Conservation (phyloP, 2,888 invertebrate genomes). For the Lutraria lutraria region DNA sequence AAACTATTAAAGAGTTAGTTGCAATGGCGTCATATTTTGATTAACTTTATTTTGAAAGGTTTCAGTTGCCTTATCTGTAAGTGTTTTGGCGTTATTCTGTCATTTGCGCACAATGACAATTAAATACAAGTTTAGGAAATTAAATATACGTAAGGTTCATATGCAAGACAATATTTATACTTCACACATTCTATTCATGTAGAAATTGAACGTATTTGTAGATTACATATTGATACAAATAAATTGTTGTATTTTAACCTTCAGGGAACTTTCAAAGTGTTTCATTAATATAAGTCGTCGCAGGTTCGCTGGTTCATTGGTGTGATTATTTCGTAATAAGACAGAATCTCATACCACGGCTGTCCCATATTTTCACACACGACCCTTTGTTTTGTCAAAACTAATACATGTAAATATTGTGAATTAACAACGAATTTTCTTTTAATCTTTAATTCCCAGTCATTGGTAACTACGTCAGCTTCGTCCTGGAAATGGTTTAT, state of each 20-base stretch:
- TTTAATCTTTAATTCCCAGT: no score
- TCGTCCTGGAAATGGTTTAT: no score
- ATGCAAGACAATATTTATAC: not conserved
- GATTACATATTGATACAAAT: constrained; percentile 13
- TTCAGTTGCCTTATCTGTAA: no score
- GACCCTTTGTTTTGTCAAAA: not conserved
- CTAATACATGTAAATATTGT: not conserved
- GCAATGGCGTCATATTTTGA: no score
- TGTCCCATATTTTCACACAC: not conserved
- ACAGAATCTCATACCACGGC: not conserved
- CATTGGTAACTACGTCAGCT: no score
- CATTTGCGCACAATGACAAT: no score
- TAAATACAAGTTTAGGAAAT: not conserved
- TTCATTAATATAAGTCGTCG: not conserved
- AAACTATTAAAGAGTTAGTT: no score
- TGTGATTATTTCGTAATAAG: not conserved
- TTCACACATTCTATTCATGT: not conserved
- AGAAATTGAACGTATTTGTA: not conserved
- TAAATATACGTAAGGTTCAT: not conserved
- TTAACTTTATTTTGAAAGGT: no score
- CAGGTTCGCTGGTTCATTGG: not conserved
- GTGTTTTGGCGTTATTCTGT: no score
- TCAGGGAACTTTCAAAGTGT: not conserved
- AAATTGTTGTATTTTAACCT: not conserved
- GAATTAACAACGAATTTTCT: not conserved